Percentiles rank a stretch among this genome's conserved stretches.
These are phyloP conservation scores for Bombyx huttoni DNA, from an alignment of 2,888 invertebrate genomes.

Conservation along the genomic window DNA sequence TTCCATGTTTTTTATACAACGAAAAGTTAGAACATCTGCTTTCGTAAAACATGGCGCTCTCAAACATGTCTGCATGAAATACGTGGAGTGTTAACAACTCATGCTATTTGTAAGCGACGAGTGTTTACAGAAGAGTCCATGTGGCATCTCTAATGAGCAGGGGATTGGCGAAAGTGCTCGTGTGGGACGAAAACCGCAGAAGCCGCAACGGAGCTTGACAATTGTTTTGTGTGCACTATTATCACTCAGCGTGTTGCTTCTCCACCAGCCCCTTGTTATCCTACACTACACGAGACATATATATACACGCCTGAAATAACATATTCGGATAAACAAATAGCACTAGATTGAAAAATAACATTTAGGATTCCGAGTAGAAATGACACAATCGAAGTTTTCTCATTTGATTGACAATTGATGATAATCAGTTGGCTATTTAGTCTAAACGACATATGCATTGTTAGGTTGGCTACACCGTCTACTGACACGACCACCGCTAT, in stretches of 20 bases:
- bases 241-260: constrained; percentile 12
- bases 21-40: no score
- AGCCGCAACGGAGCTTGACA: constrained; percentile 20
- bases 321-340: neutral
- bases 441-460: neutral
- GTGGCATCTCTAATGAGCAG: constrained; percentile 56
- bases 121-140: constrained; percentile 53
- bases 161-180: constrained; percentile 47
- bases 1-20: no score
- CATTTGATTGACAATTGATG: neutral
- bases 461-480: neutral
- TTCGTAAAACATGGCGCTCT: neutral
- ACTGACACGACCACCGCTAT: neutral
- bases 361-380: neutral
- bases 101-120: constrained; percentile 48
- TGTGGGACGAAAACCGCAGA: constrained; percentile 30
- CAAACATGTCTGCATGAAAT: constrained; percentile 20
- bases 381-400: neutral
- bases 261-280: constrained; percentile 19
- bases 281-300: constrained; percentile 4
- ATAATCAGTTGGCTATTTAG: neutral
- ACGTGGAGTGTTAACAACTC: constrained; percentile 29
- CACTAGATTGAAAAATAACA: neutral
- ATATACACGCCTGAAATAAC: neutral
- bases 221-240: constrained; percentile 14